Base-by-base conservation (phyloP, 2,888 invertebrate genomes). In the Calameuta pallipes region DNA sequence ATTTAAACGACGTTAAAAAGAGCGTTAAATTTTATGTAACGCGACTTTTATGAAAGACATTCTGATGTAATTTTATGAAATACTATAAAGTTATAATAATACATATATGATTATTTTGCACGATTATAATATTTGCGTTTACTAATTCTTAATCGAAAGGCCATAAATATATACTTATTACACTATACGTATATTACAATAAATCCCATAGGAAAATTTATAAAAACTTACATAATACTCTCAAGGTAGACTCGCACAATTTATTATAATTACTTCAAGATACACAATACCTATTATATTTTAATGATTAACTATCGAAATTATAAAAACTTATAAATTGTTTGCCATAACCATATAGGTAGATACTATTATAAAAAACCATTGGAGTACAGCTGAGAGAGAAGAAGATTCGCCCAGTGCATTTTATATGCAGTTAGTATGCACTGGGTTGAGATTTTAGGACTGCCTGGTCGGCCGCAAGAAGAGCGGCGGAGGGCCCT, bases 401-500 rank as follows among this genome's bases (percentile, higher is more conserved):
- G 75, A 73, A 30, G 74, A 74, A 68, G 70, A 74, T 69, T 35
- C n/a, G 12, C n/a, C 68, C 56, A 31, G 68, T 56, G 56, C 56
- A 56, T 56, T 56, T 69, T 75, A 75, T 69, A n/a, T 68, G 36
- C 75, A 56, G 56, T 56, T 56, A 56, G 56, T 56, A 56, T 56
- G 23, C 56, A 56, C 56, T 23, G 56, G 56, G 23, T 9, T 3
- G 23, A 56, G 56, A 56, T 56, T 56, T 56, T 56, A 56, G 56
- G 80, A 75, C 78, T 74, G 81, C 82, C 77, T 82, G 85, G 82
- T 82, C 81, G 80, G 79, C 82, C 82, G 81, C 83, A 82, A 82
- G 81, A 83, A 75, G 81, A 80, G 80, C 82, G 78, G 80, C 82
- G 78, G 79, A 81, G 80, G 77, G 83, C 79, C 83, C 83, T 86